Evolutionary conservation across 2,797 vertebrate genomes (phyloP), one percentile per base, ranked within the genome.

Genomic region (Pteropus rufus): DNA sequence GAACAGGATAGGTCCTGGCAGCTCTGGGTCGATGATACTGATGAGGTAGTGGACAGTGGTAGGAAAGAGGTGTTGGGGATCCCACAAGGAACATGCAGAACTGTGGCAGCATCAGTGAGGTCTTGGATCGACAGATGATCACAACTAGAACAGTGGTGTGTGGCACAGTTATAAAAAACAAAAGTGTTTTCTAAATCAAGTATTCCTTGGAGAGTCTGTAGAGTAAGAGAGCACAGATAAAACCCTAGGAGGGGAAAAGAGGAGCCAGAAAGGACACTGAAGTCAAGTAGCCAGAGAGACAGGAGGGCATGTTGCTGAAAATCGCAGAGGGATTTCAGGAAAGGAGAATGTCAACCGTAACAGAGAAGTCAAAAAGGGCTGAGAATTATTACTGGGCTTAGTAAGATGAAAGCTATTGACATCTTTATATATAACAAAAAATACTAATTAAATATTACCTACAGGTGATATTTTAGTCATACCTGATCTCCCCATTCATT

Each of bases 401-500:
- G 60, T 39, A 73, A 62, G 41, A 4, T 7, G 19, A 67, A 19
- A 15, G 34, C 18, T 24, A 69, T 16, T 69, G 76, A 65, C 23
- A n/a, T 41, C 70, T 88, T 41, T 73, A 62, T 3, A 64, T 29
- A 75, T 46, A 81, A 56, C 18, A 16, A 64, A 75, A 81, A 90
- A 29, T 41, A 58, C 19, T 3, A 9, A 72, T 44, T 60, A 80
- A 77, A 29, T 44, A 49, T 26, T 29, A 90, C 10, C 34, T 54
- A 16, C 29, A 34, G 3, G n/a, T 65, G 54, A 52, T 41, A 41
- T 75, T 92, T 54, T 16, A 87, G 80, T 56, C 96, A 60, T 98
- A 99, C 98, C 98, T 99, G 98, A 97, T 99, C 98, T 97, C 98
- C 98, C 98, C 98, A 99, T 89, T 99, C 98, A 96, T 99, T 99